Percentiles rank a stretch among this genome's conserved stretches.
Evolutionary conservation across 2,113 vertebrate genomes (phyloP).

Genomic region (Castor canadensis): DNA sequence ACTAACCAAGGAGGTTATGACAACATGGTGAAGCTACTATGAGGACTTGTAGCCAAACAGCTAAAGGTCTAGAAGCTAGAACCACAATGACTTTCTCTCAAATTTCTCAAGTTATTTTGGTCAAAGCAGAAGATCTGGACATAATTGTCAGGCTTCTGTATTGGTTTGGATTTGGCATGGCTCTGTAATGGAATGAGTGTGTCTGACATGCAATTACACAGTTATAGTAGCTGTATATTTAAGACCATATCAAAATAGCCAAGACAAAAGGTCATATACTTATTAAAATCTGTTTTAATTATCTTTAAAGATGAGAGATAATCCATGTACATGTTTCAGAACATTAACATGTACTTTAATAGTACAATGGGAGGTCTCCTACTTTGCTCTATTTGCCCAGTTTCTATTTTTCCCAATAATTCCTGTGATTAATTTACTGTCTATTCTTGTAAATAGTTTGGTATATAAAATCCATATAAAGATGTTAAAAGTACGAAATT

Average conservation of each 20-base stretch:
- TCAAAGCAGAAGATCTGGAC: constrained; percentile 55
- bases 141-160: constrained; percentile 40
- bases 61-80: background rate
- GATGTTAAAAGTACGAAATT: background rate
- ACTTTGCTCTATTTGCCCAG: background rate
- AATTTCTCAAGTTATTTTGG: constrained; percentile 56
- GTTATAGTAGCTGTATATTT: constrained; percentile 32
- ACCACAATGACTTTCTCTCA: background rate
- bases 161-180: constrained; percentile 61
- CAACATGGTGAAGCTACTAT: background rate
- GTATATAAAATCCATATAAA: background rate
- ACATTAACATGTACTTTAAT: constrained; percentile 31
- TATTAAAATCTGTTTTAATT: constrained; percentile 41
- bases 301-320: background rate
- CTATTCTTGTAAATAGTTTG: constrained; percentile 18
- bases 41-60: background rate
- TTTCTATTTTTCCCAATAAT: constrained; percentile 31
- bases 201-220: constrained; percentile 64
- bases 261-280: constrained; percentile 27
- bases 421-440: constrained; percentile 12
- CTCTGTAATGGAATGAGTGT: constrained; percentile 49
- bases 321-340: constrained; percentile 11
- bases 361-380: background rate
- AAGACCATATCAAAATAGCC: constrained; percentile 39
- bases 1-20: background rate